Conservation (phyloP, 2,113 vertebrate species). For the Pseudorhombus dupliciocellatus region DNA sequence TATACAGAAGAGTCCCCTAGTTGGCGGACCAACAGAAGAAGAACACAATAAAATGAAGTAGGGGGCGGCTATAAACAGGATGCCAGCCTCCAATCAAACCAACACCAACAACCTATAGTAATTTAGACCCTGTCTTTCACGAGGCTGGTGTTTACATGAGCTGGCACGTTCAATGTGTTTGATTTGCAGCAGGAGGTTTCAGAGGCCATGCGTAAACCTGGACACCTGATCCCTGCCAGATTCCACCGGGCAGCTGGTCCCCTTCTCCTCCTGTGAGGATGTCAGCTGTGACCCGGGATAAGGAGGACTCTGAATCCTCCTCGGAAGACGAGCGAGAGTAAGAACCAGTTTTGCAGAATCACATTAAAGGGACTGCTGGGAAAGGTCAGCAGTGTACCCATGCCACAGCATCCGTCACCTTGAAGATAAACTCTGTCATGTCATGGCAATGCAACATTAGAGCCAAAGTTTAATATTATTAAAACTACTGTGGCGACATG, state of each 20-base stretch:
- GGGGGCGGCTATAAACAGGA: too few species aligned
- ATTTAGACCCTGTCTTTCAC: background rate
- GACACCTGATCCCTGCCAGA: constrained; percentile 52
- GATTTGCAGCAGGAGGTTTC: constrained; percentile 15
- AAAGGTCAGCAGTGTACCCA: background rate
- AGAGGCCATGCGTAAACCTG: constrained; percentile 53
- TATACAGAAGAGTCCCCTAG: too few species aligned
- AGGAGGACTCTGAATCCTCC: constrained; percentile 84
- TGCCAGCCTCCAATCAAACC: too few species aligned
- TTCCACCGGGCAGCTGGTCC: constrained; percentile 38
- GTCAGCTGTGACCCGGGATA: constrained; percentile 84
- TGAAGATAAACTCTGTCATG: background rate
- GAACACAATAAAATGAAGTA: too few species aligned
- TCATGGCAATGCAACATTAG: too few species aligned
- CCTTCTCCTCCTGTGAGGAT: constrained; percentile 76
- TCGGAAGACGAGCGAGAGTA: constrained; percentile 84
- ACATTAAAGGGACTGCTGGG: background rate
- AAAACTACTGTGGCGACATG: constrained; percentile 8
- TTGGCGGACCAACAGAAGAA: too few species aligned
- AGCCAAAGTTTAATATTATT: background rate
- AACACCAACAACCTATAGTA: too few species aligned
- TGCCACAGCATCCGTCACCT: background rate
- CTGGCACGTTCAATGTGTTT: background rate
- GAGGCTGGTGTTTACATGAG: background rate
- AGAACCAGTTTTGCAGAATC: constrained; percentile 43